phyloP scores from a whole-genome alignment of 2,113 vertebrate genomes.

The Hypanus sabinus region DNA sequence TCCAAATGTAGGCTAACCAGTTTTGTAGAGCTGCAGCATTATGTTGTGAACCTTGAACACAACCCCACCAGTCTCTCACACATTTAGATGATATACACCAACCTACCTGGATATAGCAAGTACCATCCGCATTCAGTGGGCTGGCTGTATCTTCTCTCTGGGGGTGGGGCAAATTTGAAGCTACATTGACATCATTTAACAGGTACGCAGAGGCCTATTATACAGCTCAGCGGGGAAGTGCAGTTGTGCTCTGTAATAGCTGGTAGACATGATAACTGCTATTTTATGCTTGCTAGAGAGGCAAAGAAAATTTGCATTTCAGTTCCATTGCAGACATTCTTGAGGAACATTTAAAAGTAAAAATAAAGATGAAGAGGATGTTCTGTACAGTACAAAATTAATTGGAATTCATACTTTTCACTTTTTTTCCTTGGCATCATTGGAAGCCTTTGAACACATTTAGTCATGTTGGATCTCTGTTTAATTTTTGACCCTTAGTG shows the following conservation, averaged over 20 bases:
- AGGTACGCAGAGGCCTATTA: neutral
- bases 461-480: no score
- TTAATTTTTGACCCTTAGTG: no score
- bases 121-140: neutral
- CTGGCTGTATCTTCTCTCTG: neutral
- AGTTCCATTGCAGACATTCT: neutral
- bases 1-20: no score
- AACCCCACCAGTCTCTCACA: neutral
- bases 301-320: neutral
- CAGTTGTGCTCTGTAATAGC: neutral
- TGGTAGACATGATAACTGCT: conserved; percentile 2
- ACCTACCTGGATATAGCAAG: neutral
- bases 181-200: conserved; percentile 12
- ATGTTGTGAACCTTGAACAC: no score
- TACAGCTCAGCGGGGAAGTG: neutral
- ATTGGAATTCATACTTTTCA: no score
- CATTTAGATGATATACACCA: neutral
- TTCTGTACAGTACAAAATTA: neutral
- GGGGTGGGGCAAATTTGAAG: neutral
- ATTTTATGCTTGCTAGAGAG: neutral
- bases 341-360: neutral
- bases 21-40: no score
- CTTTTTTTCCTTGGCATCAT: no score
- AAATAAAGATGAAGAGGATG: neutral
- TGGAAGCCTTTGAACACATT: no score